phyloP scores from a whole-genome alignment of 2,113 vertebrate genomes.

The Cephalopholis sonnerati region DNA sequence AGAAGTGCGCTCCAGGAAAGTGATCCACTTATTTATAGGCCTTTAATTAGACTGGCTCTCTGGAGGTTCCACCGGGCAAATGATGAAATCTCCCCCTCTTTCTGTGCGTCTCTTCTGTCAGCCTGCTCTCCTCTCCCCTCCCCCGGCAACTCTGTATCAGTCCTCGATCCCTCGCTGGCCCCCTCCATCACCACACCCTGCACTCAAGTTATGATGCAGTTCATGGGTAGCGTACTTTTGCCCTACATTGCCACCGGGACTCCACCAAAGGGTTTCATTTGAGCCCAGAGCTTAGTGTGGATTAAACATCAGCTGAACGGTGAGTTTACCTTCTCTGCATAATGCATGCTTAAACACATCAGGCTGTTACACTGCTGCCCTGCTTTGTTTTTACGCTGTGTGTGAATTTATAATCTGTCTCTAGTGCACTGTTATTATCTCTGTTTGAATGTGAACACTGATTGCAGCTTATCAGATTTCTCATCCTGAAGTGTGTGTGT shows the following conservation, averaged over 20 bases:
- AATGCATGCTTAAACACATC: constrained; percentile 12
- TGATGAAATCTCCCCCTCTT: constrained; percentile 67
- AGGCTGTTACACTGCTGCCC: neutral
- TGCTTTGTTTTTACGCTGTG: constrained; percentile 22
- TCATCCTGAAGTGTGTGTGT: constrained; percentile 24
- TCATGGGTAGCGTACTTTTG: constrained; percentile 46
- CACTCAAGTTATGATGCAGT: constrained; percentile 65
- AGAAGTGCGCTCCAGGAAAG: constrained; percentile 77
- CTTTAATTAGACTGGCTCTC: constrained; percentile 79
- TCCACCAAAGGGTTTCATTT: constrained; percentile 37
- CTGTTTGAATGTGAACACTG: constrained; percentile 17
- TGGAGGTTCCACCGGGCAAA: constrained; percentile 63
- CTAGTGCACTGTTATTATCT: constrained; percentile 6
- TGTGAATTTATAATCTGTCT: constrained; percentile 4
- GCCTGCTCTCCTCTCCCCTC: constrained; percentile 30
- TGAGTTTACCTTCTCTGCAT: constrained; percentile 59
- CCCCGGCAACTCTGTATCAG: constrained; percentile 54
- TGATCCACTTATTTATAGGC: constrained; percentile 80
- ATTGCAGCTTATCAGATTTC: constrained; percentile 30
- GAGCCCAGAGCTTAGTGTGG: constrained; percentile 39
- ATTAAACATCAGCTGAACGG: constrained; percentile 57
- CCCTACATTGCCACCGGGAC: constrained; percentile 56
- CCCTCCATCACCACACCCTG: constrained; percentile 72
- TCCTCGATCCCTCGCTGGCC: constrained; percentile 58
- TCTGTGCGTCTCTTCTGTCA: constrained; percentile 55